These are phyloP conservation scores for Etia nguti DNA, from an alignment of 2,113 vertebrate species.

Conservation along the genomic window DNA sequence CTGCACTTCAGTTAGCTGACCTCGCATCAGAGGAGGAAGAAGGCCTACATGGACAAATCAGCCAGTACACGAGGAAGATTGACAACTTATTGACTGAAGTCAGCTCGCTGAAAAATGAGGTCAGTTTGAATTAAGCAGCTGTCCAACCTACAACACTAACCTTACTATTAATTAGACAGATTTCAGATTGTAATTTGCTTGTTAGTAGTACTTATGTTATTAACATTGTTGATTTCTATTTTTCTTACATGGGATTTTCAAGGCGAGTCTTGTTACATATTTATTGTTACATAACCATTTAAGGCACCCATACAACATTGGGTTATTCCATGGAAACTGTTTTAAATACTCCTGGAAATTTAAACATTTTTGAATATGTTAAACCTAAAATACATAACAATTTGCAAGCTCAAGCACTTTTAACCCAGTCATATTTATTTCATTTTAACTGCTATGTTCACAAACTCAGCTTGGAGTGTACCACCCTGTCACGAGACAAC, in stretches of 20 bases:
- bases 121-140: constrained; percentile 21
- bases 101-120: constrained; percentile 86
- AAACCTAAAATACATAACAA: neutral
- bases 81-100: constrained; percentile 82
- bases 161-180: neutral
- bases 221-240: neutral
- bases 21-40: constrained; percentile 85
- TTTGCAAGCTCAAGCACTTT: neutral
- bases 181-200: neutral
- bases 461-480: neutral
- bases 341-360: neutral
- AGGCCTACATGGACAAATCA: constrained; percentile 74
- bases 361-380: neutral
- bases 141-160: neutral
- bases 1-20: constrained; percentile 79
- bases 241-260: neutral
- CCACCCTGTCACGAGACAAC: neutral
- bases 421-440: neutral
- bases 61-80: constrained; percentile 85
- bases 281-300: neutral
- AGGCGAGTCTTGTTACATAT: neutral
- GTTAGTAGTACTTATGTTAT: neutral
- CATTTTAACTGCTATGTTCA: neutral
- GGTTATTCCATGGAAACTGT: neutral
- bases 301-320: neutral